Base-by-base conservation (phyloP, 2,888 invertebrate species). In the Meloe dianella region DNA sequence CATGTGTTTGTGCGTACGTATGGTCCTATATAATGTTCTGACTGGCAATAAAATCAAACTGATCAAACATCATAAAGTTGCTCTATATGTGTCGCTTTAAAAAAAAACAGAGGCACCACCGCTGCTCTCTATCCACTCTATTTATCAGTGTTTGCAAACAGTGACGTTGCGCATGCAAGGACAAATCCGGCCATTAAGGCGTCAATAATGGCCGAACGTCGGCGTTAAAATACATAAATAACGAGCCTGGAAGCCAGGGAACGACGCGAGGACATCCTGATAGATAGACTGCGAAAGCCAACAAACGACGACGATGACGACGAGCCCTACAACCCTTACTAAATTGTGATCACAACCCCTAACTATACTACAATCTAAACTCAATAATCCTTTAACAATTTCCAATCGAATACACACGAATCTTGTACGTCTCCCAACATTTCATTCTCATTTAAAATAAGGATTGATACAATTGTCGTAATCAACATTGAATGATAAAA, bases 111-210 rank as follows among this genome's bases (percentile, higher is more conserved):
- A 14, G 14, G 35, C 35, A 35, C 35, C 41, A 41, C 41, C 41
- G 35, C 12, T 7, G 71, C 57, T 47, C 51, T 22, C 59, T 72
- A 72, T 73, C 72, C 71, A 74, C 76, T 77, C 80, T 80, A 82
- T 82, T 82, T 82, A 82, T 83, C 83, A 80, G 80, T 83, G 83
- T 83, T 83, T 83, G 82, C 83, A 83, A 83, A 83, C 83, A 83
- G 80, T 76, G 75, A 80, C 81, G 80, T 77, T 78, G 78, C 76
- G 79, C 81, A 79, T 79, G 81, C 80, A 80, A 78, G 80, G 81
- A 82, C 82, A 83, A 84, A 83, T 83, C 82, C 82, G 80, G 81
- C 82, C 83, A 84, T 83, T 83, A 83, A 81, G 82, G 83, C 82
- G 81, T 82, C 82, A 81, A 82, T 83, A 82, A 83, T 83, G 81